A percentile compares a stretch with the other conserved stretches of the same genome.
phyloP scores from a whole-genome alignment of 2,797 vertebrate species.

The Dryobates pubescens region DNA sequence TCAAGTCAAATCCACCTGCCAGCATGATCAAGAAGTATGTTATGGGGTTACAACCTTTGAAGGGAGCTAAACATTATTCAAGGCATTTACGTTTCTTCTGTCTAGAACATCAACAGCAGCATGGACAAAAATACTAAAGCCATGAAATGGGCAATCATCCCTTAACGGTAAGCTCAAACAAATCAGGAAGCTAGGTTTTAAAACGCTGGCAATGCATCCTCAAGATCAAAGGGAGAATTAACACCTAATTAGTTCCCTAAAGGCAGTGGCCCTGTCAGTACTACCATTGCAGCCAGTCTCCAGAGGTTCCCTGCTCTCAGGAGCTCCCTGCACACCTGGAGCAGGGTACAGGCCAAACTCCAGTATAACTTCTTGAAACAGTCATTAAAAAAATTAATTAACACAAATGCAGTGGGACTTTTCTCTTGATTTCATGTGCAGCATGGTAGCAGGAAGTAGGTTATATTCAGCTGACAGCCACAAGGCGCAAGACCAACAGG shows the following conservation, averaged over 20 bases:
- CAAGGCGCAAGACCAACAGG: neutral
- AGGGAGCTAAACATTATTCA: neutral
- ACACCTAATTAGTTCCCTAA: neutral
- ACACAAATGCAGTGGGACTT: neutral
- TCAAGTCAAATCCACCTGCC: neutral
- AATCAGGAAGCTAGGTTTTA: neutral
- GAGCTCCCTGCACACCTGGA: neutral
- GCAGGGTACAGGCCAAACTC: neutral
- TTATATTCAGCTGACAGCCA: neutral
- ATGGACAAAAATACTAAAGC: neutral
- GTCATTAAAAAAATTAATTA: neutral
- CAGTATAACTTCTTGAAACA: neutral
- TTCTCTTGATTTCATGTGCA: neutral
- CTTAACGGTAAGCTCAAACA: neutral
- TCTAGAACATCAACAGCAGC: neutral
- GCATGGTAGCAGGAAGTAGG: neutral
- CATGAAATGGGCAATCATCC: neutral
- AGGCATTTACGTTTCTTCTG: neutral
- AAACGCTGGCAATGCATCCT: neutral
- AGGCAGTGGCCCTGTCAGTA: neutral
- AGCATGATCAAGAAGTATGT: neutral
- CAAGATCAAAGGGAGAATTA: neutral
- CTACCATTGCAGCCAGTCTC: neutral
- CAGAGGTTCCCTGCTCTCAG: neutral
- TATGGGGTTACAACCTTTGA: neutral